phyloP scores from a whole-genome alignment of 2,888 invertebrate genomes.

The Hirtodrosophila alboralis region DNA sequence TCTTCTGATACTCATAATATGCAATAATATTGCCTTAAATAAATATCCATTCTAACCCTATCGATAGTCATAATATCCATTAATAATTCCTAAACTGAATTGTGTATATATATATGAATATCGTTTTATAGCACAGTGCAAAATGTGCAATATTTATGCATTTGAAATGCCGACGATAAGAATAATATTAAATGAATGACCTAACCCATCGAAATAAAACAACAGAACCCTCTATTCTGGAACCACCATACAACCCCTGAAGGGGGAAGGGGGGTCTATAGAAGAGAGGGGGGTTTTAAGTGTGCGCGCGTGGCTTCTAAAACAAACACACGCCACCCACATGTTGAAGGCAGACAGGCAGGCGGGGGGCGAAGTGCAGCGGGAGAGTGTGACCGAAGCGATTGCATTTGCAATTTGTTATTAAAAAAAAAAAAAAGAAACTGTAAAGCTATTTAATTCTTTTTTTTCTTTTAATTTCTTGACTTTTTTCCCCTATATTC shows the following conservation, averaged over 20 bases:
- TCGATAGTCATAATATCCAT: conserved; percentile 10
- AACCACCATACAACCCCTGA: neutral
- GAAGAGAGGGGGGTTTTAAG: conserved; percentile 3
- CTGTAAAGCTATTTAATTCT: conserved; percentile 25
- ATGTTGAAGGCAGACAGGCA: conserved; percentile 4
- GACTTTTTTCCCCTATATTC: neutral
- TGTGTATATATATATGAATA: conserved; percentile 7
- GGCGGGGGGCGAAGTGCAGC: neutral
- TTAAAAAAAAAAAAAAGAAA: conserved; percentile 7
- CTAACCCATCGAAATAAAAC: conserved; percentile 13
- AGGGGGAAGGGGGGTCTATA: neutral
- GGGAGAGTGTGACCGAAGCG: conserved; percentile 1
- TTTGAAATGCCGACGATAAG: conserved; percentile 31
- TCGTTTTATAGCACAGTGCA: conserved; percentile 13
- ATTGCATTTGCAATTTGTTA: too few relatives aligned
- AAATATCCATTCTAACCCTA: neutral
- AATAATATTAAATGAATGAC: conserved; percentile 15
- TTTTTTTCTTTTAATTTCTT: conserved; percentile 2
- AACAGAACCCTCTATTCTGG: neutral
- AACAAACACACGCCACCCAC: conserved; percentile 65
- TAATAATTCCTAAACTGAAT: conserved; percentile 17
- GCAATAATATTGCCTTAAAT: too few relatives aligned
- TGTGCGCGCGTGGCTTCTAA: conserved; percentile 63
- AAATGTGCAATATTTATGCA: conserved; percentile 31
- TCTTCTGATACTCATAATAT: too few relatives aligned